Evolutionary conservation across 2,888 invertebrate genomes (phyloP).

Genomic region (Cryptus viduatorius): DNA sequence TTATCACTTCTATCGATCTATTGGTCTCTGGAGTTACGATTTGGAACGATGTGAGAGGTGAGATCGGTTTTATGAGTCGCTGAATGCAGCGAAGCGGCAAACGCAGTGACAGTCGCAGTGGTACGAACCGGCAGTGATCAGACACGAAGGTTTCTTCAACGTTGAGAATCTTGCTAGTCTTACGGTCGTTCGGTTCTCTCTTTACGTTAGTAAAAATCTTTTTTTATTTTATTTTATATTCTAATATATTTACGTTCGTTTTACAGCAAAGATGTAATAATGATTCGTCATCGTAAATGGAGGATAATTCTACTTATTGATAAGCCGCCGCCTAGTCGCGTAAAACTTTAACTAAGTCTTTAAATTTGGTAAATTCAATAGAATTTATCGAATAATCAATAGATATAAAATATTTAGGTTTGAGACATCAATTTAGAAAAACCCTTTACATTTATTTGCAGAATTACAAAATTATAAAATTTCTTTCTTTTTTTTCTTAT

Average conservation of each 20-base stretch:
- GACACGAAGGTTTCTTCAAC: constrained; percentile 44
- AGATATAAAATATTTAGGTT: too few species aligned
- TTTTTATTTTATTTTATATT: not conserved
- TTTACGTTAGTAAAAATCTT: constrained; percentile 28
- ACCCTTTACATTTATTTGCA: not conserved
- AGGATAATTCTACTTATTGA: too few species aligned
- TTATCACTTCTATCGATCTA: too few species aligned
- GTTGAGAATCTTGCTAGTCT: not conserved
- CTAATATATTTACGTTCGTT: not conserved
- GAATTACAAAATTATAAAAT: not conserved
- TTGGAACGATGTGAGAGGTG: too few species aligned
- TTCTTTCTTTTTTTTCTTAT: not conserved
- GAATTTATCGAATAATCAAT: too few species aligned
- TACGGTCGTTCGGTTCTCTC: constrained; percentile 18
- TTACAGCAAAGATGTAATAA: not conserved
- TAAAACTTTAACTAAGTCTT: too few species aligned
- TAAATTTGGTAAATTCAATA: too few species aligned
- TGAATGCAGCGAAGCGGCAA: constrained; percentile 5
- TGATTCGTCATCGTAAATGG: not conserved
- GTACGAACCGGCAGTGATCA: constrained; percentile 64
- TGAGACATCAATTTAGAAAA: not conserved
- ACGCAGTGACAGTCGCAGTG: constrained; percentile 59
- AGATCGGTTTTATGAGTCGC: too few species aligned
- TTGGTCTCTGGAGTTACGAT: too few species aligned
- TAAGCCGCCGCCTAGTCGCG: too few species aligned